Percentiles rank a stretch among this genome's conserved stretches.
Conservation (phyloP, 2,113 vertebrate genomes). For the Pelecanus crispus region DNA sequence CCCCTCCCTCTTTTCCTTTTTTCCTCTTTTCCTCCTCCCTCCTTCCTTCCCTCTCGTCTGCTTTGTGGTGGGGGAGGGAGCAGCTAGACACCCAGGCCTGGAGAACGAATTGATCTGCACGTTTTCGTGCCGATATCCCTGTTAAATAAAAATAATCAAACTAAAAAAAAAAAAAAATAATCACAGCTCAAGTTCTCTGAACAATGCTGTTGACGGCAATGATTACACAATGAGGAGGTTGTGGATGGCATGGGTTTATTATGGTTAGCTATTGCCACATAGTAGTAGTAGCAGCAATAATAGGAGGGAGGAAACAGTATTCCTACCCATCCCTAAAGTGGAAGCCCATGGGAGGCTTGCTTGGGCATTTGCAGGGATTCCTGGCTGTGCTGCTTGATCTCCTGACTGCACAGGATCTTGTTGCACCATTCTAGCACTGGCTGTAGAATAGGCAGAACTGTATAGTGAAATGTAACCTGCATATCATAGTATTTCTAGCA, state of each 20-base stretch:
- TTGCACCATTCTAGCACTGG: slow-evolving; percentile 12
- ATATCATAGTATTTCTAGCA: neutral
- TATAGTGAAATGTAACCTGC: neutral
- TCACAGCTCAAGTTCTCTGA: neutral
- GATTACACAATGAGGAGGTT: neutral
- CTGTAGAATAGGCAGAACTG: slow-evolving; percentile 1
- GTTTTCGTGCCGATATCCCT: neutral
- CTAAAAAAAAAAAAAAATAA: neutral
- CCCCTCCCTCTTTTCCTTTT: neutral
- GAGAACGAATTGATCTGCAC: neutral
- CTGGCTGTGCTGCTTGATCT: neutral
- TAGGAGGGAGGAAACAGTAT: neutral
- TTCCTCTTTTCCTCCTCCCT: neutral
- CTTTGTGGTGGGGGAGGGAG: neutral
- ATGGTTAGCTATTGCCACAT: neutral
- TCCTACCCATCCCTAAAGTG: neutral
- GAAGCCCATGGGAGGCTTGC: slow-evolving; percentile 1
- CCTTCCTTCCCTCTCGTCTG: neutral
- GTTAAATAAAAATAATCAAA: neutral
- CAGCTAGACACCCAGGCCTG: neutral
- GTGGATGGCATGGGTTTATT: neutral
- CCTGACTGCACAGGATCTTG: neutral
- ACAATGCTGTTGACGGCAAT: neutral
- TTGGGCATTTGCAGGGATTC: slow-evolving; percentile 19
- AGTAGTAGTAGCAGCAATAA: neutral